Evolutionary conservation across 2,797 vertebrate species (phyloP), one percentile per base, ranked within the genome.

Genomic region (Myotis myotis): DNA sequence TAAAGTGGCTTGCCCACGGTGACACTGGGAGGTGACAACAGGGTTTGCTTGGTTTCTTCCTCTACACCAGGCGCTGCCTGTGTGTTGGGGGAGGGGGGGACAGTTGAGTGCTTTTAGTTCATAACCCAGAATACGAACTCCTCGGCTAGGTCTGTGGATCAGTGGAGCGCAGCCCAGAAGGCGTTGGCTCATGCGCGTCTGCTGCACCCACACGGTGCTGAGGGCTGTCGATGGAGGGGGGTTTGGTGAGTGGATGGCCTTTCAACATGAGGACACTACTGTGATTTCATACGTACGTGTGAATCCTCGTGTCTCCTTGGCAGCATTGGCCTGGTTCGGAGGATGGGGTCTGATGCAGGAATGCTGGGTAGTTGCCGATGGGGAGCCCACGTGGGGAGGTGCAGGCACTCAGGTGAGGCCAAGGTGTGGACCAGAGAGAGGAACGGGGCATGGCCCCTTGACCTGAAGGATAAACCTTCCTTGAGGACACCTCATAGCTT

Each of bases 191-290:
- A 7, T 28, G 12, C 5, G 1, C 12, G 12, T 28, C 4, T 41
- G 20, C 66, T 17, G 22, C 1, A 9, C 28, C 55, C 25, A 6
- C 36, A n/a, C 0, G n/a, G 4, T 6, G 38, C 71, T 75, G 23
- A n/a, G 66, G 1, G 0, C 30, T 1, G 2, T 49, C 1, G 1
- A 1, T 8, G 36, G 20, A 0, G 2, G 0, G 44, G 30, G 19
- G 68, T 64, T 82, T 44, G 28, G 38, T 5, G 28, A 57, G 62
- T 28, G 23, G 49, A 8, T 22, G 28, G 17, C 51, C 47, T 75
- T 33, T 23, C 23, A 11, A 25, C 33, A 12, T 4, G 47, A 25
- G 33, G 53, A 11, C 19, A 0, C 19, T 30, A 1, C 0, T 11
- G 3, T 3, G 44, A 15, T 44, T 60, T 33, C 36, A 3, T 1